phyloP scores from a whole-genome alignment of 2,888 invertebrate species.

The Argynnis bischoffii region DNA sequence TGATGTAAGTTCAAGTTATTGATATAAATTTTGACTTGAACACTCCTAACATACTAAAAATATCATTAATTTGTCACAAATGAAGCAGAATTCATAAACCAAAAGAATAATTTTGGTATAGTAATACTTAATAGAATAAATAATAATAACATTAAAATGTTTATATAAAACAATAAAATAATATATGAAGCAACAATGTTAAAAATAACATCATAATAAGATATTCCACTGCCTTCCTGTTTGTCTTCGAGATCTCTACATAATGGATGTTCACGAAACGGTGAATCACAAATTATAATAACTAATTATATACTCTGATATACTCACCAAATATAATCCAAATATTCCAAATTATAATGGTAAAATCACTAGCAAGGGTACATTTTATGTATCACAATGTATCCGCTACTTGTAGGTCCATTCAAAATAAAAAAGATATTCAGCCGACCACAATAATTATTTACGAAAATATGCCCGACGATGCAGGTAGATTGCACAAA shows the following conservation, averaged over 20 bases:
- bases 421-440: constrained; percentile 57
- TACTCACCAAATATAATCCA: constrained; percentile 71
- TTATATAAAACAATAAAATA: constrained; percentile 11
- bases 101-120: neutral
- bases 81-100: too few species aligned
- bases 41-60: too few species aligned
- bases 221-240: constrained; percentile 41
- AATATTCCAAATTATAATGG: constrained; percentile 52
- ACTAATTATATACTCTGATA: constrained; percentile 57
- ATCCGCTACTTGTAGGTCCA: constrained; percentile 61
- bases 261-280: constrained; percentile 48
- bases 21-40: too few species aligned
- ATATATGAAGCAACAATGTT: constrained; percentile 26
- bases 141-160: constrained; percentile 9
- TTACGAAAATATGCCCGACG: constrained; percentile 72
- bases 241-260: constrained; percentile 39
- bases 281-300: constrained; percentile 64
- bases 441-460: constrained; percentile 66
- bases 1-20: too few species aligned
- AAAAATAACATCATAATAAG: constrained; percentile 26
- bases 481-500: constrained; percentile 78
- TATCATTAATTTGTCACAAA: too few species aligned
- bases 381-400: constrained; percentile 62
- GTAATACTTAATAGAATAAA: neutral
- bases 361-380: constrained; percentile 56